phyloP scores from a whole-genome alignment of 2,797 vertebrate species.

The Leptatherina wallacei region DNA sequence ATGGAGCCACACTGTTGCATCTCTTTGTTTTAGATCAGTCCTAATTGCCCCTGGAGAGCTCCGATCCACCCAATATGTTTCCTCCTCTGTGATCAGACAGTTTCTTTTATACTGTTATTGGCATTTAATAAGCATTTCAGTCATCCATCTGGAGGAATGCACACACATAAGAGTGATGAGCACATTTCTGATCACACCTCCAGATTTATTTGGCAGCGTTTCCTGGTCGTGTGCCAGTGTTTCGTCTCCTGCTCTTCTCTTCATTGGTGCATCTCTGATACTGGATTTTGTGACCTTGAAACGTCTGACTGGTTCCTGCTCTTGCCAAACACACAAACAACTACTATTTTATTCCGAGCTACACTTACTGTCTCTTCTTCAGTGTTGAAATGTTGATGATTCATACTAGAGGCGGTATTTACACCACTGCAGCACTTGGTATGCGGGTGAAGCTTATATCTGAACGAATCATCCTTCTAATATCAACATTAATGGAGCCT shows the following conservation, averaged over 20 bases:
- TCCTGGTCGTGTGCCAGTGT: slow-evolving; percentile 50
- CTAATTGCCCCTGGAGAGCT: slow-evolving; percentile 11
- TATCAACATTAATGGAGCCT: slow-evolving; percentile 28
- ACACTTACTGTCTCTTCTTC: slow-evolving; percentile 31
- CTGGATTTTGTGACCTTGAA: slow-evolving; percentile 69
- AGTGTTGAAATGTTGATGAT: slow-evolving; percentile 58
- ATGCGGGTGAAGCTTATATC: slow-evolving; percentile 16
- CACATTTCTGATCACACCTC: slow-evolving; percentile 43
- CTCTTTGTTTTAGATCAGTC: neutral
- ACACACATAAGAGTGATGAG: slow-evolving; percentile 11
- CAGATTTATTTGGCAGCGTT: slow-evolving; percentile 49
- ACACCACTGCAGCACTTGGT: slow-evolving; percentile 39
- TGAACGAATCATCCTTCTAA: slow-evolving; percentile 42
- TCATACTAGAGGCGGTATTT: slow-evolving; percentile 41
- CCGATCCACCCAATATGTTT: neutral
- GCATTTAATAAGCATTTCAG: slow-evolving; percentile 46
- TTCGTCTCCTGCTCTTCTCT: slow-evolving; percentile 43
- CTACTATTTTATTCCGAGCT: slow-evolving; percentile 49
- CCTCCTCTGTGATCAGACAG: slow-evolving; percentile 14
- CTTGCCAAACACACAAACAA: slow-evolving; percentile 46
- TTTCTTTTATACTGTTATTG: slow-evolving; percentile 19
- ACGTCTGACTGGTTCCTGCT: slow-evolving; percentile 45
- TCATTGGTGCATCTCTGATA: slow-evolving; percentile 35
- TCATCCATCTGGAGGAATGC: slow-evolving; percentile 13
- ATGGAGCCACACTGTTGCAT: neutral